These are phyloP conservation scores for Ennomos fuscantarius DNA, from an alignment of 2,888 invertebrate genomes.

Conservation along the genomic window DNA sequence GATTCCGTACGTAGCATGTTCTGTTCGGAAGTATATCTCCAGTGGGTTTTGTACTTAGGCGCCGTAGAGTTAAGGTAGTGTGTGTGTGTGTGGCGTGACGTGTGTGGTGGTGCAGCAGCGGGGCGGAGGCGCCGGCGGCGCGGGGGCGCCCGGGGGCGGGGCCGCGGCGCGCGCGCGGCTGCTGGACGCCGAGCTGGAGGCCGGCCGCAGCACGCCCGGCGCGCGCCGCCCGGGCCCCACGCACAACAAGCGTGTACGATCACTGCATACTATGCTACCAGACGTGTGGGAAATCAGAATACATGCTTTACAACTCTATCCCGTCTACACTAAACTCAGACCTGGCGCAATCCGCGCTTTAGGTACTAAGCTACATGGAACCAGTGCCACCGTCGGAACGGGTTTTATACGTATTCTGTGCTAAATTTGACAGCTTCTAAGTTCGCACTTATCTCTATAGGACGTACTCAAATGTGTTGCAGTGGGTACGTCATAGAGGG, in stretches of 20 bases:
- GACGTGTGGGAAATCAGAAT: slow-evolving; percentile 16
- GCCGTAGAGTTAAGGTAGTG: not conserved
- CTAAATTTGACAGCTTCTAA: too few relatives aligned
- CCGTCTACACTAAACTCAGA: not conserved
- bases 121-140: slow-evolving; percentile 42
- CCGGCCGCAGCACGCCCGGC: slow-evolving; percentile 82
- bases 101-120: slow-evolving; percentile 58
- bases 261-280: slow-evolving; percentile 10
- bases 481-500: too few relatives aligned
- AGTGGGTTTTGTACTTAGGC: not conserved
- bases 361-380: too few relatives aligned
- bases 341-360: too few relatives aligned
- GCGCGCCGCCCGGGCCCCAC: slow-evolving; percentile 60
- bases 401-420: too few relatives aligned
- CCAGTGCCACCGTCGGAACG: too few relatives aligned
- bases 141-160: slow-evolving; percentile 32
- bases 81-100: slow-evolving; percentile 17
- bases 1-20: too few relatives aligned
- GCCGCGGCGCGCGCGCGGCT: slow-evolving; percentile 73
- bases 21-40: too few relatives aligned
- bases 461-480: too few relatives aligned
- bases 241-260: slow-evolving; percentile 53
- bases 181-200: slow-evolving; percentile 80
- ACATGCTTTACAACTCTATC: not conserved
- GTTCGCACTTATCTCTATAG: too few relatives aligned